Evolutionary conservation across 2,113 vertebrate species (phyloP).

Genomic region (Hyaena hyaena): DNA sequence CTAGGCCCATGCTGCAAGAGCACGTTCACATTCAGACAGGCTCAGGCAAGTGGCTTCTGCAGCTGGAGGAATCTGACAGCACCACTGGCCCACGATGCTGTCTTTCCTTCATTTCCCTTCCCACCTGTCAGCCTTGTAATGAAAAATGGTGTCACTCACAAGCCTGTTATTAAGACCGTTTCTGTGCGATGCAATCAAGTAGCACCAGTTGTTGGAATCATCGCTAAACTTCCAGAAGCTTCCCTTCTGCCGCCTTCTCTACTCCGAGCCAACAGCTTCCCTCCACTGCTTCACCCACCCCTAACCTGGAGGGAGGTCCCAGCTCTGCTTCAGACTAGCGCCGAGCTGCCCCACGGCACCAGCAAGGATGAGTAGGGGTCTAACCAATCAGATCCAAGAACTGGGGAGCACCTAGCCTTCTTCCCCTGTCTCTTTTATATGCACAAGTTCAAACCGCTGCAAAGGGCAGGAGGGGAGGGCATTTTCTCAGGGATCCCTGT

Average conservation of each 20-base stretch:
- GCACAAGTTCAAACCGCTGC: neutral
- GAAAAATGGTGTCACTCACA: conserved; percentile 21
- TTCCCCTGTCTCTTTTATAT: neutral
- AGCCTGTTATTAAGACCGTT: neutral
- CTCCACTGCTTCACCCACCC: accelerated
- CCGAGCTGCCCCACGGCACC: neutral
- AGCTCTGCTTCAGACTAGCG: neutral
- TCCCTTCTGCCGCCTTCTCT: neutral
- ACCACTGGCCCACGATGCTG: accelerated
- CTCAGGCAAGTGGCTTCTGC: neutral
- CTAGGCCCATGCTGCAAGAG: neutral
- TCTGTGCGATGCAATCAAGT: neutral
- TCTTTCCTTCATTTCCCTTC: neutral
- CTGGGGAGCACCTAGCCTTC: accelerated
- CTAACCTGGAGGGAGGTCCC: neutral
- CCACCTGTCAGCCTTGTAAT: conserved; percentile 20
- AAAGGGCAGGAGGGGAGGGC: neutral
- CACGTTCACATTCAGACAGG: neutral
- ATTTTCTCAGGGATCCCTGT: neutral
- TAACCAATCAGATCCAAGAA: neutral
- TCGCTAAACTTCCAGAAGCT: neutral
- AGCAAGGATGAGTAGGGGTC: neutral
- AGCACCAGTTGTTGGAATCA: neutral
- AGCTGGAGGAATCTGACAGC: neutral
- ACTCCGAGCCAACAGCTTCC: neutral